Evolutionary conservation across 2,113 vertebrate species (phyloP), one percentile per base, ranked within the genome.

Genomic region (Ptyas mucosa): DNA sequence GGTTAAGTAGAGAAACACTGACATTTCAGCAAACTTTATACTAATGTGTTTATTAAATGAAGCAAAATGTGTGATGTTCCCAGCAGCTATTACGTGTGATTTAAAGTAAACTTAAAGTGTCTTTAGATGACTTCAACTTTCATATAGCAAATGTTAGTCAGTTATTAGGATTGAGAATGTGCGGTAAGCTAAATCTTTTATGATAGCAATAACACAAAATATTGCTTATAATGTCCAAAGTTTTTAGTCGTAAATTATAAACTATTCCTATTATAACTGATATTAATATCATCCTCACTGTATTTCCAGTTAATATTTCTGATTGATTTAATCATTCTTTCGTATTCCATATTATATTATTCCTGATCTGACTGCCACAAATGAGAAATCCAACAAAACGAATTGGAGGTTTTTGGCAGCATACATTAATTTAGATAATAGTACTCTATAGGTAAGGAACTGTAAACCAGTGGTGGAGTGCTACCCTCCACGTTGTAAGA

Each of bases 261-360:
- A n/a, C 0, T 0, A 21, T 52, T 90, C 29, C 24, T 90, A 64
- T 64, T 64, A 29, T 64, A 64, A 64, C 26, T 29, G 10, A 29
- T 29, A 61, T 51, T 12, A 61, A n/a, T 51, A 51, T 23, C 46
- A 90, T 90, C 29, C 20, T 90, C n/a, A 61, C 55, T 15, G 14
- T 24, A 64, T 29, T 90, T 12, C 10, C 23, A 52, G 18, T 39
- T 51, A 34, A 26, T 90, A 34, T 90, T 90, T 90, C 15, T 26
- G 49, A 51, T n/a, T 69, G 18, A 8, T 69, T 90, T 21, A 90
- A 51, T 90, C 21, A 89, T 43, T 46, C 7, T 89, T 89, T 14
- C 46, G 20, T 90, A 24, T 90, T 64, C 89, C 49, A 64, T 18
- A 75, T 34, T 75, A 34, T 61, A 29, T 61, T 61, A 61, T 34